These are phyloP conservation scores for Myotis yumanensis DNA, from an alignment of 2,113 vertebrate species.

Conservation along the genomic window DNA sequence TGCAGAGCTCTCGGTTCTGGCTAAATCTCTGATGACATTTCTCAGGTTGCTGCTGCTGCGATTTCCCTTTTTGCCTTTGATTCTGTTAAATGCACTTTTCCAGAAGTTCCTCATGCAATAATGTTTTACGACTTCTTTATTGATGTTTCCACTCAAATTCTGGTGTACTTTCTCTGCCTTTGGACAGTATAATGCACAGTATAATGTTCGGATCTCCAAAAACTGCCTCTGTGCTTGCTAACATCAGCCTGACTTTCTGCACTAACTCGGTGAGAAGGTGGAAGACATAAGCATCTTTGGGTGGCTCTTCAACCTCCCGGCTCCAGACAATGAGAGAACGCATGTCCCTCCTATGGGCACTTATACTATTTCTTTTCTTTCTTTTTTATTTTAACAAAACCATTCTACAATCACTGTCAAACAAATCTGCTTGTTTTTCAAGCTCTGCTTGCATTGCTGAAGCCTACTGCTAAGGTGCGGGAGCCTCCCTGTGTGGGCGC, in stretches of 20 bases:
- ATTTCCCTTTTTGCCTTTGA: constrained; percentile 29
- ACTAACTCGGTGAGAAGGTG: background rate
- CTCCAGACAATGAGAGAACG: background rate
- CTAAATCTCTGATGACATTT: constrained; percentile 25
- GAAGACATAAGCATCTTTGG: constrained; percentile 1
- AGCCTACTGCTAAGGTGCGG: background rate
- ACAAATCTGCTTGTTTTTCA: constrained; percentile 10
- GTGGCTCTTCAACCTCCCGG: constrained; percentile 41
- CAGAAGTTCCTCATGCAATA: constrained; percentile 24
- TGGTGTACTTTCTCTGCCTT: background rate
- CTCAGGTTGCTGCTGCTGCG: background rate
- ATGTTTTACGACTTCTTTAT: constrained; percentile 34
- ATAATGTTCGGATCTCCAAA: background rate
- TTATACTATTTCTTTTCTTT: background rate
- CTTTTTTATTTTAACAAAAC: constrained; percentile 53
- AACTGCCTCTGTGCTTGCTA: background rate
- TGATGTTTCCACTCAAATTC: constrained; percentile 29
- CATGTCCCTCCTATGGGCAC: background rate
- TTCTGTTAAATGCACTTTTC: constrained; percentile 49
- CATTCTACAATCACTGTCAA: background rate
- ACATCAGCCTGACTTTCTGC: background rate
- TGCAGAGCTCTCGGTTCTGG: background rate
- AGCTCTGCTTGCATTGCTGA: background rate
- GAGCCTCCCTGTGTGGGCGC: background rate
- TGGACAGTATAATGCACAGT: background rate